Conservation (phyloP, 1,140 invertebrate species). For the Orchesella cincta region DNA sequence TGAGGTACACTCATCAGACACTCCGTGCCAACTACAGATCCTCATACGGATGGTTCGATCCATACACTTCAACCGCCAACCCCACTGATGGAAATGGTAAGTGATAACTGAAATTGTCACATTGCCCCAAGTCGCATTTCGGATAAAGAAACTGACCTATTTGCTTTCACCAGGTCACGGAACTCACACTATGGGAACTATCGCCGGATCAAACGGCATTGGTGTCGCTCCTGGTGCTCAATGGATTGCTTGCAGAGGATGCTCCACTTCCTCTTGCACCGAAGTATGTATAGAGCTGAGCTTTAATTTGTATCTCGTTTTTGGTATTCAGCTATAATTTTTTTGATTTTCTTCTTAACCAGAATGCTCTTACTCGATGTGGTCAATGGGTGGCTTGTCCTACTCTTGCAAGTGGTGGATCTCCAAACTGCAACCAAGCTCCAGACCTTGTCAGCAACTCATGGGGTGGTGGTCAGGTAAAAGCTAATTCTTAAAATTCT, state of each 20-base stretch:
- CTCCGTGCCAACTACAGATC: background rate
- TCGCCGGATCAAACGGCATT: background rate
- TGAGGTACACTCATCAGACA: background rate
- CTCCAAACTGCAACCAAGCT: constrained; percentile 1
- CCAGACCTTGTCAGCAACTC: constrained; percentile 15
- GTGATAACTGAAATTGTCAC: background rate
- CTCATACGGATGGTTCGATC: constrained; percentile 2
- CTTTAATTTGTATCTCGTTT: too few relatives aligned
- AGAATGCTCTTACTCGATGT: constrained; percentile 8
- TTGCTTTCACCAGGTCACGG: background rate
- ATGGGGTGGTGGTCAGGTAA: background rate
- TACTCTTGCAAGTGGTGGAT: background rate
- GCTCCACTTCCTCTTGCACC: background rate
- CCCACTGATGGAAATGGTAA: constrained; percentile 17
- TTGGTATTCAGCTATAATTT: too few relatives aligned
- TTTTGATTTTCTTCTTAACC: too few relatives aligned
- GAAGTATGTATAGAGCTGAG: too few relatives aligned
- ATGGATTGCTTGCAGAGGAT: constrained; percentile 8
- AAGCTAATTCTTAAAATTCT: background rate
- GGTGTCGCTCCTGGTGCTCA: constrained; percentile 13
- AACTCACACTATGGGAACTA: background rate
- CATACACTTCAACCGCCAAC: background rate
- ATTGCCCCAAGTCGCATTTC: background rate
- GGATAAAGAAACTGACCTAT: background rate
- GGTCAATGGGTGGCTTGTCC: constrained; percentile 29